Percentiles rank a stretch among this genome's conserved stretches.
These are phyloP conservation scores for Bothrops jararaca DNA, from an alignment of 2,113 vertebrate genomes.

Conservation along the genomic window DNA sequence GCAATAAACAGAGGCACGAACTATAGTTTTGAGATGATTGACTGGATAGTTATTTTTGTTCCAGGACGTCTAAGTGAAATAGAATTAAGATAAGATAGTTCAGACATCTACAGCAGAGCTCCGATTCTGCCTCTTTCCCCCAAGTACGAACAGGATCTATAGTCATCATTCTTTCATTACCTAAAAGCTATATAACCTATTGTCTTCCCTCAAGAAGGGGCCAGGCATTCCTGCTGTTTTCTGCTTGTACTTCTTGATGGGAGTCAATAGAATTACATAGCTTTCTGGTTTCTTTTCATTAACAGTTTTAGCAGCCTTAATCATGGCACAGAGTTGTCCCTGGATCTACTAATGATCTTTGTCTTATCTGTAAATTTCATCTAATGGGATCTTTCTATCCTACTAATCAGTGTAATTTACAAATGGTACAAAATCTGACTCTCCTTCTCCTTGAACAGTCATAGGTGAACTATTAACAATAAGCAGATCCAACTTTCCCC, in stretches of 20 bases:
- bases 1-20: not conserved
- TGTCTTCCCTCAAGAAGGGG: not conserved
- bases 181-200: not conserved
- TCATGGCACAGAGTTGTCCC: not conserved
- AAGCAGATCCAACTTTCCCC: not conserved
- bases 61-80: not conserved
- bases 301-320: not conserved
- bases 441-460: not conserved
- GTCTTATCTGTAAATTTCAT: not conserved
- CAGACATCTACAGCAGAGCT: not conserved
- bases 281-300: conserved; percentile 6
- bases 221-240: not conserved
- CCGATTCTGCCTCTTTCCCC: not conserved
- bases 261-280: not conserved
- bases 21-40: not conserved
- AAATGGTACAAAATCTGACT: not conserved
- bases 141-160: not conserved
- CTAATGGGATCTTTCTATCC: not conserved
- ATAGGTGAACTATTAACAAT: not conserved
- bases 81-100: not conserved
- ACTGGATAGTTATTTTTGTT: not conserved
- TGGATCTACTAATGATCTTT: not conserved
- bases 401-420: not conserved
- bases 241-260: not conserved
- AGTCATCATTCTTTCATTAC: not conserved